Conservation (phyloP, 1,140 invertebrate species). For the Drosophila sulfurigaster region DNA sequence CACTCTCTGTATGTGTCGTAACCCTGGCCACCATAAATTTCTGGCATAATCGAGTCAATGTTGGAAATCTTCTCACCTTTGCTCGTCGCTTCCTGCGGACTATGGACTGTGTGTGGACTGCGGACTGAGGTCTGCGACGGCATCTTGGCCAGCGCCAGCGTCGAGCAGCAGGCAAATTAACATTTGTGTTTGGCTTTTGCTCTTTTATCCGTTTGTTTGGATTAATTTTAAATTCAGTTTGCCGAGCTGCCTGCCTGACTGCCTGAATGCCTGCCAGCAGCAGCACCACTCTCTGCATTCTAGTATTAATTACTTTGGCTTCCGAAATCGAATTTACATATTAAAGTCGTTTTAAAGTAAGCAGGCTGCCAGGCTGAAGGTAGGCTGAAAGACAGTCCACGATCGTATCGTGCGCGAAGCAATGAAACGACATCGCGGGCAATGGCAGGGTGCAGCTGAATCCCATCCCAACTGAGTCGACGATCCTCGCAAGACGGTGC, state of each 20-base stretch:
- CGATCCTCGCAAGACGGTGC: conserved; percentile 53
- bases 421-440: conserved; percentile 59
- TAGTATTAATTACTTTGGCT: conserved; percentile 84
- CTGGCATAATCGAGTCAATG: conserved; percentile 74
- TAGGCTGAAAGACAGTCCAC: conserved; percentile 48
- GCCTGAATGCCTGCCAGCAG: conserved; percentile 6
- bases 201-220: conserved; percentile 82
- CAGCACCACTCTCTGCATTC: conserved; percentile 64
- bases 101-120: background rate
- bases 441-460: conserved; percentile 26
- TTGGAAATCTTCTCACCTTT: conserved; percentile 81
- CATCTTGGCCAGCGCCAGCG: conserved; percentile 17
- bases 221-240: conserved; percentile 83
- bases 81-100: conserved; percentile 68
- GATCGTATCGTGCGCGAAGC: conserved; percentile 77
- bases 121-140: background rate
- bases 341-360: conserved; percentile 83
- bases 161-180: conserved; percentile 68
- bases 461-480: conserved; percentile 3
- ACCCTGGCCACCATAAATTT: conserved; percentile 65
- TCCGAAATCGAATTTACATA: conserved; percentile 85
- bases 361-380: conserved; percentile 34
- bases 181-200: conserved; percentile 77
- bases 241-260: conserved; percentile 12
- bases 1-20: background rate